Conservation (phyloP, 2,113 vertebrate species). For the Erythrolamprus reginae region DNA sequence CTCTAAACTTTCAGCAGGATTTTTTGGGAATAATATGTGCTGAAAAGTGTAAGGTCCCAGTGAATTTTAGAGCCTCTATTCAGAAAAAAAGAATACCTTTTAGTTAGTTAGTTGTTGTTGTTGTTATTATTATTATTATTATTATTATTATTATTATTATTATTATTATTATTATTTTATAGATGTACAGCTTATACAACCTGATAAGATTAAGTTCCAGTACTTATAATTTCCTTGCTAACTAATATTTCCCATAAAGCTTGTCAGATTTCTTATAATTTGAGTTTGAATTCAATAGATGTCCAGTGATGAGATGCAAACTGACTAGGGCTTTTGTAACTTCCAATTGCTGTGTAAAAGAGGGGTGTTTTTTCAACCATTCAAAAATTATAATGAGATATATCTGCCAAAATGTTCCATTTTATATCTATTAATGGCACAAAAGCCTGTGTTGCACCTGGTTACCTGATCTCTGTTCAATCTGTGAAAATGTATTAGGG, state of each 20-base stretch:
- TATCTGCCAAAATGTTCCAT: background rate
- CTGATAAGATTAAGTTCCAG: background rate
- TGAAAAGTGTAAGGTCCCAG: background rate
- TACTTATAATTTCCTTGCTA: background rate
- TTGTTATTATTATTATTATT: too few species aligned
- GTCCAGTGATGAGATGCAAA: background rate
- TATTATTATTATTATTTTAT: too few species aligned
- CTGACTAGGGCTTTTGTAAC: background rate
- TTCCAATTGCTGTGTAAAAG: background rate
- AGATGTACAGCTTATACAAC: background rate
- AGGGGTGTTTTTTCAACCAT: background rate
- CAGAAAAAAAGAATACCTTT: background rate
- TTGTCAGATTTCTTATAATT: background rate
- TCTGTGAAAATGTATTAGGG: slow-evolving; percentile 16
- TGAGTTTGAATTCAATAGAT: background rate
- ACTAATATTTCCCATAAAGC: background rate
- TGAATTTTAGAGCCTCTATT: background rate
- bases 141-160: too few species aligned
- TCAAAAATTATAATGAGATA: background rate
- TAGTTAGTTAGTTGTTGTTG: too few species aligned
- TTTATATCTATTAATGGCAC: background rate
- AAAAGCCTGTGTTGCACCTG: background rate
- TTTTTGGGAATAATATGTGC: background rate
- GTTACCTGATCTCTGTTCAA: background rate
- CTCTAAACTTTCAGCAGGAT: background rate